Evolutionary conservation across 1,140 invertebrate species (phyloP), one percentile per base, ranked within the genome.

Genomic region (Heliconius himera): DNA sequence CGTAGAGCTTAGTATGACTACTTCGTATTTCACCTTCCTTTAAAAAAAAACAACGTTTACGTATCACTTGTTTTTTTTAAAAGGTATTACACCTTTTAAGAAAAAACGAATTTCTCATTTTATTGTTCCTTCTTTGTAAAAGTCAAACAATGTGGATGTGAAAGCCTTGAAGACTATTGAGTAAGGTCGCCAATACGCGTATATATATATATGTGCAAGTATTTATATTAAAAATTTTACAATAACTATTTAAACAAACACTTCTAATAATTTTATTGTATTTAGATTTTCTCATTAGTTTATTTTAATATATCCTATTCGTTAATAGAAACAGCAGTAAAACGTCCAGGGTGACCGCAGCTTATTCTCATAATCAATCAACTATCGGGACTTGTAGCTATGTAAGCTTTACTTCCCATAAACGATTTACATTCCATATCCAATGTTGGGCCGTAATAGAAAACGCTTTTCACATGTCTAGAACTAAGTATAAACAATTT

Each of bases 391-490:
- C 72, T 73, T 76, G 74, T 70, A 78, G 74, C 77, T 77, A 70
- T 74, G 75, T 73, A 78, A 78, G 74, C 77, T 75, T 80, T 81
- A 82, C 79, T 82, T 81, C 76, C 81, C 83, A 81, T 83, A 79
- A 78, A 79, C 80, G 81, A 78, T 81, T 75, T 81, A 80, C 78
- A 76, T 81, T 81, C 74, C 78, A 79, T 73, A 80, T 80, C 76
- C 76, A 82, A 79, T 70, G 73, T 60, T 38, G 51, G 73, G 77
- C 73, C 71, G 71, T 78, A 84, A 82, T 82, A 78, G 78, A 78
- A 79, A 75, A 83, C 73, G 49, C 73, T 75, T 74, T 81, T 78
- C 76, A 60, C 29, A 49, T 54, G 66, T 77, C 78, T 70, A 83
- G 74, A 75, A 77, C 77, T 79, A 66, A 54, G 54, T 81, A 74